These are phyloP conservation scores for Thymelicus sylvestris DNA, from an alignment of 2,888 invertebrate genomes.

Conservation along the genomic window DNA sequence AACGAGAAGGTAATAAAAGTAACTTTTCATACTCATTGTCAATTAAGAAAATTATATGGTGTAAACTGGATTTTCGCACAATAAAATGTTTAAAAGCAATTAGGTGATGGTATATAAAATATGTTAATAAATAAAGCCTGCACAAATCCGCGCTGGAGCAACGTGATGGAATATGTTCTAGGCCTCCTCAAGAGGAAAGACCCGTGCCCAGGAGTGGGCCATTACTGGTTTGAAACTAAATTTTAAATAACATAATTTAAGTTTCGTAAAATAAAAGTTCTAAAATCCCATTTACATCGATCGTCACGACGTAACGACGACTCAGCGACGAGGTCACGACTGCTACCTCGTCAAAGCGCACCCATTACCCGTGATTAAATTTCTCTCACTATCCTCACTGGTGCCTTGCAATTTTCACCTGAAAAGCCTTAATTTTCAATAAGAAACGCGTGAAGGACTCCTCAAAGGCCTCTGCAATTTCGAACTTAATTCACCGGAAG, in stretches of 20 bases:
- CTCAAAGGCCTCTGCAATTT: slow-evolving; percentile 53
- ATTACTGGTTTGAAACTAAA: too few relatives aligned
- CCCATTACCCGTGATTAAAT: slow-evolving; percentile 58
- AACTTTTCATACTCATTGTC: too few relatives aligned
- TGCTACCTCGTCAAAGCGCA: slow-evolving; percentile 27
- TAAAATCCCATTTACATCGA: slow-evolving; percentile 10
- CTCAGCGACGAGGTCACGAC: slow-evolving; percentile 17
- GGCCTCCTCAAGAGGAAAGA: too few relatives aligned
- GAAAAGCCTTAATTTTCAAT: slow-evolving; percentile 70
- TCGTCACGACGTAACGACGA: slow-evolving; percentile 25
- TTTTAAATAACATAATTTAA: neutral
- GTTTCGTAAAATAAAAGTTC: neutral
- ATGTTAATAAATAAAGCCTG: too few relatives aligned
- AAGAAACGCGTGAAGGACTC: slow-evolving; percentile 56
- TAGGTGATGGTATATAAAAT: too few relatives aligned
- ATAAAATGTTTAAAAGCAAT: too few relatives aligned
- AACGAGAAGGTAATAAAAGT: neutral
- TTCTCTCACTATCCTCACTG: slow-evolving; percentile 54
- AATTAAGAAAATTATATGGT: too few relatives aligned
- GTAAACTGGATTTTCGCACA: too few relatives aligned
- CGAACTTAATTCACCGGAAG: slow-evolving; percentile 49
- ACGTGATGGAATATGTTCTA: too few relatives aligned
- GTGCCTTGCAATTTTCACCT: slow-evolving; percentile 62
- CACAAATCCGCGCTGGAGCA: too few relatives aligned
- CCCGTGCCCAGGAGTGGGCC: too few relatives aligned